Conservation (phyloP, 2,888 invertebrate genomes). For the Ophion ventricosus region DNA sequence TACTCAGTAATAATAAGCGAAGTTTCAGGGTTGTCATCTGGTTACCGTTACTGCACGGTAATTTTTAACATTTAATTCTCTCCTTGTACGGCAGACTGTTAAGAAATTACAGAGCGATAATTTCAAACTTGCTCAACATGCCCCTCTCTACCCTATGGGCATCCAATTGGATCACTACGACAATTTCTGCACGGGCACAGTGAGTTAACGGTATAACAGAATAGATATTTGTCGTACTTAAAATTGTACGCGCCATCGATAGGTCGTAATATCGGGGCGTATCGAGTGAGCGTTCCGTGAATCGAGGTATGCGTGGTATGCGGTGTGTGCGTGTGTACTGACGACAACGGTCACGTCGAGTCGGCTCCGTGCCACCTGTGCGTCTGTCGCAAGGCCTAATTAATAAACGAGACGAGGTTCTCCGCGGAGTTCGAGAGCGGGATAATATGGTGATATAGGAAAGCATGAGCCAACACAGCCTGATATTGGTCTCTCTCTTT, state of each 20-base stretch:
- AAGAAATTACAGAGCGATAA: too few species aligned
- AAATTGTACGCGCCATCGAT: neutral
- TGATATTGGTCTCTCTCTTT: neutral
- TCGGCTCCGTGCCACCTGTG: constrained; percentile 64
- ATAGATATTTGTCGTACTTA: constrained; percentile 11
- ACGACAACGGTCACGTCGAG: constrained; percentile 57
- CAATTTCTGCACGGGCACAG: too few species aligned
- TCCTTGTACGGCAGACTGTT: too few species aligned
- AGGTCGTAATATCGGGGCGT: constrained; percentile 49
- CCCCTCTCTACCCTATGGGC: too few species aligned
- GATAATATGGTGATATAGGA: constrained; percentile 40
- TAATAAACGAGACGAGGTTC: constrained; percentile 65
- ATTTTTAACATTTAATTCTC: too few species aligned
- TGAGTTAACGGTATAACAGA: neutral
- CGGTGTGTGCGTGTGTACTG: constrained; percentile 57
- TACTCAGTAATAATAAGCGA: too few species aligned
- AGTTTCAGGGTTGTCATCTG: too few species aligned
- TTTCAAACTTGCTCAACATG: too few species aligned
- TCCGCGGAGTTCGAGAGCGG: constrained; percentile 37
- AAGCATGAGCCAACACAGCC: neutral
- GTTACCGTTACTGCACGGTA: too few species aligned
- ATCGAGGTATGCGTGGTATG: constrained; percentile 61
- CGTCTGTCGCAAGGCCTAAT: constrained; percentile 70
- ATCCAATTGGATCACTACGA: too few species aligned
- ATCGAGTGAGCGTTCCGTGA: constrained; percentile 52